Evolutionary conservation across 2,113 vertebrate species (phyloP), one percentile per base, ranked within the genome.

Genomic region (Sisor rabdophorus): DNA sequence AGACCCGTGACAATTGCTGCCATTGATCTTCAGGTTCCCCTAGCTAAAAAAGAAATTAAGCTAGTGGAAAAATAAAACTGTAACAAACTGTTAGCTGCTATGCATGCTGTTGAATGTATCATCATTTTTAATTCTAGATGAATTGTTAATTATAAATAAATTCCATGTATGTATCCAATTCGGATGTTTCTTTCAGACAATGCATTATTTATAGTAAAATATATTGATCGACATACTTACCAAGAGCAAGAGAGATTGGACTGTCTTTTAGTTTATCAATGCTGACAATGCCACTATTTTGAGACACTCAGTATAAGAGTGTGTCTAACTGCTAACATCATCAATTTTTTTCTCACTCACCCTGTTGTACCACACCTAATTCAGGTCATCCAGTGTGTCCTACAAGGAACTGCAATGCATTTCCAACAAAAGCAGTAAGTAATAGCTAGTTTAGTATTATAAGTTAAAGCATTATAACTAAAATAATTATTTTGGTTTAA

Each of bases 1-100:
- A 88, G 81, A 11, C 86, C 83, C 0, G 85, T 89, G 78, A 89
- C 84, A 59, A 87, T 24, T 11, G 86, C 84, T 40, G 85, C 89
- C 89, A 89, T 90, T 3, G 2, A 69, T 55, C 32, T 76, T 36
- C 53, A 32, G 16, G n/a, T 8, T 48, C 19, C 60, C 26, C 50
- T 72, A 44, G 59, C 48, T 63, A 48, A 48, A 12, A 75, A 11
- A 13, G 24, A 59, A 64, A 64, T 28, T 7, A n/a, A 59, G 32
- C 13, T 6, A 6, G 44, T 2, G 4, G 13, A 26, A 17, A 44
- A 47, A 40, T n/a, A 11, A 44, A 40, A 17, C 12, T 47, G 12
- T 16, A 65, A 65, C 16, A 3, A 11, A 47, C 36, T 8, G 17
- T 44, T 64, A 24, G 40, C 47, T 65, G 40, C n/a, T 24, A 15